Percentiles rank a stretch among this genome's conserved stretches.
Conservation (phyloP, 2,113 vertebrate species). For the Sinocyclocheilus anshuiensis region DNA sequence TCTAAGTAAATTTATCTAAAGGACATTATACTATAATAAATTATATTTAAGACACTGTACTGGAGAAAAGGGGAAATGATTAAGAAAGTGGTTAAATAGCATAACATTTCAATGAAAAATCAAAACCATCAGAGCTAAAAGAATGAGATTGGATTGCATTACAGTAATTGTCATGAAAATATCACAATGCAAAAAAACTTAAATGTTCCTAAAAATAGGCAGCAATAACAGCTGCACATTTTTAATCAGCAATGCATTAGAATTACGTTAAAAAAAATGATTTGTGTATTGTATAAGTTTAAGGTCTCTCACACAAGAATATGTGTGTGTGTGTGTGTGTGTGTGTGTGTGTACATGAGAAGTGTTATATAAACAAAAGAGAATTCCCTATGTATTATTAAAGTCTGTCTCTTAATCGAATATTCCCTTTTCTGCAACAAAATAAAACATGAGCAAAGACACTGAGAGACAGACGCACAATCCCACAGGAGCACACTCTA, state of each 20-base stretch:
- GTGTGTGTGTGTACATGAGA: slow-evolving; percentile 48
- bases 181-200: background rate
- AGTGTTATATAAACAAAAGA: slow-evolving; percentile 65
- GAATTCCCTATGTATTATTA: slow-evolving; percentile 68
- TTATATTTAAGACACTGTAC: background rate
- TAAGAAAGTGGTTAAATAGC: background rate
- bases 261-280: too few species aligned
- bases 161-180: background rate
- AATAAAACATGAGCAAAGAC: slow-evolving; percentile 54
- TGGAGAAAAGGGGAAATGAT: background rate
- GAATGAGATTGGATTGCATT: background rate
- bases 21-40: background rate
- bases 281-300: too few species aligned
- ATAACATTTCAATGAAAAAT: background rate
- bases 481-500: background rate
- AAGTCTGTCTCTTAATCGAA: slow-evolving; percentile 60
- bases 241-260: too few species aligned
- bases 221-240: background rate
- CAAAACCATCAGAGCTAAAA: background rate
- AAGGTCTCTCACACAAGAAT: background rate
- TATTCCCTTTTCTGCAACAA: slow-evolving; percentile 63
- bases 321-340: slow-evolving; percentile 37
- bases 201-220: background rate
- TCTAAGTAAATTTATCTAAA: too few species aligned
- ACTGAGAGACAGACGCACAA: background rate